phyloP scores from a whole-genome alignment of 2,888 invertebrate genomes.

The Mamestra brassicae region DNA sequence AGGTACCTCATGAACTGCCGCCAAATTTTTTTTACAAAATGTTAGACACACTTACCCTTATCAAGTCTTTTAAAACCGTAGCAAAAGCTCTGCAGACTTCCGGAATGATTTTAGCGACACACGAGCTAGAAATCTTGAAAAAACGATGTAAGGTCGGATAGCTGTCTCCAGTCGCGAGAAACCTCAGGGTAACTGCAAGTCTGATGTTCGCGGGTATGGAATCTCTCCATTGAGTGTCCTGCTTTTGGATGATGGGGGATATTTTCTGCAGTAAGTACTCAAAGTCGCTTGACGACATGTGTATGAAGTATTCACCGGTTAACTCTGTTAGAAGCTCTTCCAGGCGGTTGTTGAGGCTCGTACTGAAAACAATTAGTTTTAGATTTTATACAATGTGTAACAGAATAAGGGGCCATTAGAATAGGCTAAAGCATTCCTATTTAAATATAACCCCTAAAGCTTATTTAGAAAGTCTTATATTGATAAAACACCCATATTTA shows the following conservation, averaged over 20 bases:
- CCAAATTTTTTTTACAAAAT: too few species aligned
- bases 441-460: too few species aligned
- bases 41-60: slow-evolving; percentile 21
- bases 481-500: too few species aligned
- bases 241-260: slow-evolving; percentile 46
- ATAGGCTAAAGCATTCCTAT: too few species aligned
- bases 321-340: slow-evolving; percentile 26
- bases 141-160: slow-evolving; percentile 32
- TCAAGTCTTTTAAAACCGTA: slow-evolving; percentile 35
- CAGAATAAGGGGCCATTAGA: too few species aligned
- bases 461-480: too few species aligned
- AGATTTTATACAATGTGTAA: not conserved
- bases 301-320: slow-evolving; percentile 40
- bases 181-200: slow-evolving; percentile 42
- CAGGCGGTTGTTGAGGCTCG: slow-evolving; percentile 23
- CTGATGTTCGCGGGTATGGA: slow-evolving; percentile 48
- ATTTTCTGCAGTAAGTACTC: slow-evolving; percentile 48
- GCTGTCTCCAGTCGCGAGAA: slow-evolving; percentile 43
- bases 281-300: slow-evolving; percentile 52
- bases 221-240: slow-evolving; percentile 41
- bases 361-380: slow-evolving; percentile 18
- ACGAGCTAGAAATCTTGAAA: slow-evolving; percentile 48
- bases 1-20: too few species aligned
- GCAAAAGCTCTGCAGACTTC: slow-evolving; percentile 46
- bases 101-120: slow-evolving; percentile 35